Evolutionary conservation across 2,797 vertebrate genomes (phyloP), one percentile per base, ranked within the genome.

Genomic region (Rhinatrema bivittatum): DNA sequence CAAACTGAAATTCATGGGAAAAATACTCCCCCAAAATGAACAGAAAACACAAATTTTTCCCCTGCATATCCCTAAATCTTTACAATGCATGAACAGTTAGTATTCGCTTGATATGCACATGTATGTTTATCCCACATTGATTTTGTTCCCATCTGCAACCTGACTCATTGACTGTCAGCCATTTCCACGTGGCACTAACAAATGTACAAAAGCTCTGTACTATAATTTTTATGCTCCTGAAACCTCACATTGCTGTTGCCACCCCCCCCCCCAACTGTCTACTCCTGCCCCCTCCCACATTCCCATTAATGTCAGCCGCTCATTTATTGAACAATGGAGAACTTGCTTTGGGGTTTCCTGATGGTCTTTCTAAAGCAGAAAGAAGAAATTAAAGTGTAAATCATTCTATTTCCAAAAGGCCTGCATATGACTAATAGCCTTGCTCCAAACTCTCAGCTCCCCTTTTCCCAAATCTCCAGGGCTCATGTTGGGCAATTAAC

Each of bases 151-250:
- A n/a, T n/a, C n/a, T n/a, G n/a, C n/a, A n/a, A n/a, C n/a, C n/a
- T n/a, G n/a, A n/a, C n/a, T n/a, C n/a, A n/a, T n/a, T n/a, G n/a
- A n/a, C n/a, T n/a, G n/a, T n/a, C n/a, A n/a, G n/a, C n/a, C n/a
- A n/a, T n/a, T n/a, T n/a, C n/a, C n/a, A n/a, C n/a, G n/a, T n/a
- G n/a, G n/a, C n/a, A n/a, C n/a, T n/a, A n/a, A n/a, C n/a, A n/a
- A n/a, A n/a, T n/a, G n/a, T n/a, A n/a, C n/a, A n/a, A n/a, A n/a
- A n/a, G n/a, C n/a, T n/a, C n/a, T n/a, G n/a, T 5, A 16, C 10
- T 33, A 36, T 28, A 36, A 39, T 16, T 46, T 45, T 45, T 39
- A 46, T 32, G 17, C 25, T 16, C 12, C 13, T 12, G 35, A 48
- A 48, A 27, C 10, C 16, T 40, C 10, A 39, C 41, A 32, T 35